phyloP scores from a whole-genome alignment of 2,888 invertebrate genomes.

The Nephrotoma flavescens region DNA sequence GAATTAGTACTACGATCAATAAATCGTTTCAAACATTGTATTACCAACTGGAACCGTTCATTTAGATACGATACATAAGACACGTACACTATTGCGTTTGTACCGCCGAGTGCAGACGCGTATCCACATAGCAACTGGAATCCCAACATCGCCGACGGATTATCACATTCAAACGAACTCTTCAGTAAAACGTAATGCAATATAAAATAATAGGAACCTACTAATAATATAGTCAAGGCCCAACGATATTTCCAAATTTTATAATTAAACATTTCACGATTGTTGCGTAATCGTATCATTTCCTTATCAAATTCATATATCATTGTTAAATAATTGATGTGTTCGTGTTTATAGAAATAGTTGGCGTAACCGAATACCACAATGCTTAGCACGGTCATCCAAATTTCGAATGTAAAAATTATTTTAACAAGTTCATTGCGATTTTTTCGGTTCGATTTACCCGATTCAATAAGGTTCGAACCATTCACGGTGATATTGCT shows the following conservation, averaged over 20 bases:
- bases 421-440: not conserved
- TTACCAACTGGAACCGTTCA: not conserved
- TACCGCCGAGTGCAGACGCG: not conserved
- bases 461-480: not conserved
- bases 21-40: not conserved
- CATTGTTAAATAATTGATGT: not conserved
- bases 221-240: not conserved
- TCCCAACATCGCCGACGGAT: not conserved
- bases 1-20: not conserved
- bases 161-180: not conserved
- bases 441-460: not conserved
- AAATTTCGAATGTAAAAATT: not conserved
- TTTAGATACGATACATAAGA: not conserved
- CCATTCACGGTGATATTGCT: not conserved
- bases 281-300: not conserved
- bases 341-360: not conserved
- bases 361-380: not conserved
- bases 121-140: not conserved
- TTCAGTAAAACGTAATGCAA: not conserved
- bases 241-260: not conserved
- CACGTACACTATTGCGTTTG: not conserved
- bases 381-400: not conserved
- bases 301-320: not conserved
- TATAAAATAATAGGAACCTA: not conserved
- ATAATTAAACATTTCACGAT: not conserved